These are phyloP conservation scores for Anaspis maculata DNA, from an alignment of 2,888 invertebrate species.

Conservation along the genomic window DNA sequence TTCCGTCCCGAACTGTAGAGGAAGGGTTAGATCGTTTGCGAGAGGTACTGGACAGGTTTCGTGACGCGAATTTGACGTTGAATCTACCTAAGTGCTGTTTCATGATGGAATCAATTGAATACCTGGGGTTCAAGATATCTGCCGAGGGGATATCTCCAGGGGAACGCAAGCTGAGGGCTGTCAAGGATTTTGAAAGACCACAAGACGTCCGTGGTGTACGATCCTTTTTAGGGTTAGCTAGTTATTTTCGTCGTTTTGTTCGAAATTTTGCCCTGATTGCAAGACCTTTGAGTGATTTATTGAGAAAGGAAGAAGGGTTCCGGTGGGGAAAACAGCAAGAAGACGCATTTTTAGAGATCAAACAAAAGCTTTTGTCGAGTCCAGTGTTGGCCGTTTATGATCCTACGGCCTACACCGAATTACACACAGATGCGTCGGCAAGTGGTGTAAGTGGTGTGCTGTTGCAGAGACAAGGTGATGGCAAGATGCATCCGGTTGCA, in stretches of 20 bases:
- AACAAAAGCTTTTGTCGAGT: too few relatives aligned
- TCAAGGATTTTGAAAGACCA: too few relatives aligned
- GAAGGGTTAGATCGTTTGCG: too few relatives aligned
- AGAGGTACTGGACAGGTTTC: slow-evolving; percentile 10
- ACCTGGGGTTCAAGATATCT: slow-evolving; percentile 10
- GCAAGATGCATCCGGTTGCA: slow-evolving; percentile 5
- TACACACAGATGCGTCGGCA: slow-evolving; percentile 8
- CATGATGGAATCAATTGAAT: slow-evolving; percentile 7
- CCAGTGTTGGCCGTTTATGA: slow-evolving; percentile 6
- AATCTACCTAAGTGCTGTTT: slow-evolving; percentile 10
- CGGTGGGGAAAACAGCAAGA: too few relatives aligned
- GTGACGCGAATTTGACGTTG: slow-evolving; percentile 7
- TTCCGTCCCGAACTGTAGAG: too few relatives aligned
- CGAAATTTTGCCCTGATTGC: too few relatives aligned
- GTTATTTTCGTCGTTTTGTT: too few relatives aligned
- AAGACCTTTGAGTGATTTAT: too few relatives aligned
- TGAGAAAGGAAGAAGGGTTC: too few relatives aligned
- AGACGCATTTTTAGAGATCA: too few relatives aligned
- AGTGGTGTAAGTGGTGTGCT: slow-evolving; percentile 5
- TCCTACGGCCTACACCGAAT: slow-evolving; percentile 4
- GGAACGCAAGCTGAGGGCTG: too few relatives aligned
- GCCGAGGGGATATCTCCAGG: too few relatives aligned
- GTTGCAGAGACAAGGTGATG: slow-evolving; percentile 5
- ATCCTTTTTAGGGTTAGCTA: slow-evolving; percentile 10
- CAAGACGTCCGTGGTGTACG: slow-evolving; percentile 4